Evolutionary conservation across 1,140 invertebrate species (phyloP), one percentile per base, ranked within the genome.

Genomic region (Procambarus clarkii): DNA sequence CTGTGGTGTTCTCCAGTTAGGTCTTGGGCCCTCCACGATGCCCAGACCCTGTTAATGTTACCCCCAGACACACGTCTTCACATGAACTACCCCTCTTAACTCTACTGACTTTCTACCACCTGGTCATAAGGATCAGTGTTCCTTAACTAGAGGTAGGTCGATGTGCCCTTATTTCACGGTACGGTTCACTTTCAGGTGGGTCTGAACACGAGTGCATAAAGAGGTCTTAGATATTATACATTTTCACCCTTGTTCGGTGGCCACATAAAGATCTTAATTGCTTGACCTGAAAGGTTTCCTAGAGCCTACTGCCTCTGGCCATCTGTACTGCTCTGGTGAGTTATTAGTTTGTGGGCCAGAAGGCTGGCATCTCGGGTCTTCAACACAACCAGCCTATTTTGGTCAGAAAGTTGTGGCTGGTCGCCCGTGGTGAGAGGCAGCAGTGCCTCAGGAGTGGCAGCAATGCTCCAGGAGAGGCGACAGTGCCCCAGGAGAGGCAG

Each of bases 311-410:
- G 80, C n/a, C 13, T 60, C 21, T 60, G 50, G 80, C 3, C 21
- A 82, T 60, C 50, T 82, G 80, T 82, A 50, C 80, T 15, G 50
- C 80, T 15, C 50, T 15, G 80, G 80, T 82, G 80, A 82, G 44
- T 82, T 82, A 82, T 82, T 82, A 82, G 80, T 82, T 82, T 82
- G 80, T 82, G 50, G 80, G 60, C 80, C 60, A 54, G 80, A 54
- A 82, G 80, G 80, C 80, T 64, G 58, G 24, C 80, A 24, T 24
- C 80, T 82, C 80, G 80, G 58, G 24, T 60, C 58, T 58, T 82
- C 80, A 82, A n/a, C 50, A 82, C 60, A 82, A 82, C 80, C 50
- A 60, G 58, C 60, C 80, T 60, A 82, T 82, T 82, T 82, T 54
- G 50, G 76, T 34, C 76, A n/a, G n/a, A n/a, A n/a, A n/a, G n/a